These are phyloP conservation scores for Apogon talboti DNA, from an alignment of 2,797 vertebrate genomes.

Conservation along the genomic window DNA sequence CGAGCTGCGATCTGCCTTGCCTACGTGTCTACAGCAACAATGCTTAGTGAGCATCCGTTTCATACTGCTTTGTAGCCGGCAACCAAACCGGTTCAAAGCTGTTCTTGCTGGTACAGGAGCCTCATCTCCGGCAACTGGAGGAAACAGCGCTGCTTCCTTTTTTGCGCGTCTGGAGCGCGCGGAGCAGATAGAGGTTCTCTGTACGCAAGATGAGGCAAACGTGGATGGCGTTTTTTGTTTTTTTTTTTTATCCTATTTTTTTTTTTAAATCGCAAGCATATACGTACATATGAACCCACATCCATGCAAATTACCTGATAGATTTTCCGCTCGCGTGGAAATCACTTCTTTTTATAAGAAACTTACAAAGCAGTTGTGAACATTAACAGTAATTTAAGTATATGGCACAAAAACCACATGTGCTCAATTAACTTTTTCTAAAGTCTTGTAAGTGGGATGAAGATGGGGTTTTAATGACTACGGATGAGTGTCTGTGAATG, in stretches of 20 bases:
- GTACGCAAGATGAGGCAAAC: background rate
- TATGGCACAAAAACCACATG: background rate
- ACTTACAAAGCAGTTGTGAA: background rate
- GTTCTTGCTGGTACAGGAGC: slow-evolving; percentile 77
- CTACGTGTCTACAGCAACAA: slow-evolving; percentile 38
- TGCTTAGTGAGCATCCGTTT: slow-evolving; percentile 48
- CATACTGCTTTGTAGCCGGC: slow-evolving; percentile 63
- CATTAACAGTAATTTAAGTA: background rate
- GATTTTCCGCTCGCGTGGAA: background rate
- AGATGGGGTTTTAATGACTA: slow-evolving; percentile 4
- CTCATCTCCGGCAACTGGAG: slow-evolving; percentile 34
- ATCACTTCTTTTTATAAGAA: background rate
- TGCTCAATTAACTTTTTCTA: background rate
- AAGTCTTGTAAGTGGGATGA: background rate
- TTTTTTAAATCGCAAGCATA: background rate
- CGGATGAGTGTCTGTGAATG: background rate
- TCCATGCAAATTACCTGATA: slow-evolving; percentile 27
- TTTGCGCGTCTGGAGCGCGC: slow-evolving; percentile 51
- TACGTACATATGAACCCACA: background rate
- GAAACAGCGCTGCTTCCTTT: slow-evolving; percentile 50
- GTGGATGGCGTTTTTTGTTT: background rate
- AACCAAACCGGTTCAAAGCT: slow-evolving; percentile 83
- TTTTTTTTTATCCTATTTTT: background rate
- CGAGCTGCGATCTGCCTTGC: background rate
- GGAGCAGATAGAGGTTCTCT: background rate